Base-by-base conservation (phyloP, 2,113 vertebrate species). In the Romanogobio albipinnatus region DNA sequence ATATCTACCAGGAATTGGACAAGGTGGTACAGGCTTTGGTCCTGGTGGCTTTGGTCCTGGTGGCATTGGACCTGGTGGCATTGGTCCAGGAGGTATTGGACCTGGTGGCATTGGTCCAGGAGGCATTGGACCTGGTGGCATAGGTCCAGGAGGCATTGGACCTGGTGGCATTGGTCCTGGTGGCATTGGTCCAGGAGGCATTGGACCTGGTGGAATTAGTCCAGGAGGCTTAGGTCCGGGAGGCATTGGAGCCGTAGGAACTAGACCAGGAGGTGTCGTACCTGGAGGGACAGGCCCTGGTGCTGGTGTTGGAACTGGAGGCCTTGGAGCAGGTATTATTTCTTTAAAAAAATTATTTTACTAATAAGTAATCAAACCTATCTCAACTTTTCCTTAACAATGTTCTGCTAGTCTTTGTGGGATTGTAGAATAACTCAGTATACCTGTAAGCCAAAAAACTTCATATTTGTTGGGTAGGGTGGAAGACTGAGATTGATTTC, bases 1-100 rank as follows among this genome's bases (percentile, higher is more conserved):
- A 77, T 85, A 86, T n/a, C 22, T 39, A 71, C 74, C 85, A 81
- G 90, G 90, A 56, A 82, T 85, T 83, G 91, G 89, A 85, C 83
- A 89, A 19, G 51, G 85, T 73, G 89, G 88, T 9, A 14, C 85
- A 76, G 68, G 81, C 39, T 7, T 33, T 51, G 74, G 33, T 74
- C 33, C 58, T 78, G 80, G 81, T 22, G 76, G 76, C n/a, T 2
- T 85, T 79, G 43, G 71, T 10, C 59, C 71, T 13, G 83, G 73
- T 10, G 79, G 83, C 1, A 33, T 80, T n/a, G 76, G 76, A 8
- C 84, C 49, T 22, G 82, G 87, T n/a, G 87, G 86, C 2, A 1
- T 79, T 8, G 64, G 85, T 7, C 10, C 75, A 2, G 70, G 58
- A 9, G 84, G 64, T 1, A 17, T 47, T 49, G 83, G 10, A 15